Base-by-base conservation (phyloP, 2,888 invertebrate species). In the Herminia tarsipennalis region DNA sequence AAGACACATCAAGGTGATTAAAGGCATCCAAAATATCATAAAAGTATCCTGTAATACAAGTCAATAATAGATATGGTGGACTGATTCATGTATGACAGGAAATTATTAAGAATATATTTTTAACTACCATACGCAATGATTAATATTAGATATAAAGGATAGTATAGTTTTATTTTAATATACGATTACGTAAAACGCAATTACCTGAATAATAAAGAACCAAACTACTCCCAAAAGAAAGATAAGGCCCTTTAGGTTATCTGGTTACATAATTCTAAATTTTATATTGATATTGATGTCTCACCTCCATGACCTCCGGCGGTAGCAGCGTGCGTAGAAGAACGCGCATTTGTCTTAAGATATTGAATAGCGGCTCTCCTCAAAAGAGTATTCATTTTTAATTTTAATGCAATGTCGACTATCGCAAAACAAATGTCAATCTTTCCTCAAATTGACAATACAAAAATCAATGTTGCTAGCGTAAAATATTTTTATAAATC, bases 301-400 rank as follows among this genome's bases (percentile, higher is more conserved):
- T 70, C 64, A 90, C 90, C 90, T 75, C 88, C 89, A 73, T 89
- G 89, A 44, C 84, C 88, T 38, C 89, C 91, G 68, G 92, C 88
- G 1, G 86, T 81, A 32, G 90, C 89, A 32, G 89, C 72, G 46
- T 88, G 87, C 27, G 85, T 71, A 25, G 81, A 74, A 60, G 83
- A 81, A 63, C 86, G 85, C 22, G 86, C 83, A 53, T 92, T 86
- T 17, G 85, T 89, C 68, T 81, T 88, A 30, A 93, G 66, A 72
- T 86, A 93, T 54, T 89, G 81, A 42, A 87, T 71, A 10, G 88
- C 83, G 52, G 92, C 90, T 46, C 80, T 78, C 54, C 76, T 78
- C 63, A 93, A 52, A 40, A 93, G 76, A 18, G 88, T 72, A 72
- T 92, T 89, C 93, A 92, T 90, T 79, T 82, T 83, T 40, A 28